Percentiles rank a stretch among this genome's conserved stretches.
These are phyloP conservation scores for Bufo gargarizans DNA, from an alignment of 2,113 vertebrate genomes.

Conservation along the genomic window DNA sequence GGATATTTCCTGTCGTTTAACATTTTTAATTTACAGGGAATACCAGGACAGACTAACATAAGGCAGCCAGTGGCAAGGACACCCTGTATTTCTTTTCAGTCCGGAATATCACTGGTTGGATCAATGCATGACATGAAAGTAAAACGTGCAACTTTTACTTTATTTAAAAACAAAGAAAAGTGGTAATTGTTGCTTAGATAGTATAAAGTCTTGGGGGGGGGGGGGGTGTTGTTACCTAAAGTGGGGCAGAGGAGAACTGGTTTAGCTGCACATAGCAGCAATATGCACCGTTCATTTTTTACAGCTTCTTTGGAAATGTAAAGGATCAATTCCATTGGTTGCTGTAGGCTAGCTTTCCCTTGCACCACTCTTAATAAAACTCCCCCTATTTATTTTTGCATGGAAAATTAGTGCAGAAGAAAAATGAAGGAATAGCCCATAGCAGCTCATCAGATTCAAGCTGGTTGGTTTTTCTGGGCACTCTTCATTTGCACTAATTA, in stretches of 20 bases:
- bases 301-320: no score
- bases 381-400: background rate
- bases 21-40: background rate
- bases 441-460: background rate
- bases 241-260: no score
- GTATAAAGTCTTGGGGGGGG: background rate
- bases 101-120: background rate
- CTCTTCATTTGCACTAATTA: background rate
- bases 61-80: background rate
- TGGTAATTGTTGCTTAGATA: background rate
- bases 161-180: background rate
- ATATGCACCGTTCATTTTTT: no score
- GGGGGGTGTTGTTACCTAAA: background rate
- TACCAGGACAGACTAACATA: no score
- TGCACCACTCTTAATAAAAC: no score
- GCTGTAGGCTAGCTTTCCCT: no score
- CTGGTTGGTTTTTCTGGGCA: background rate
- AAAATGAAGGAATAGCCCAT: background rate
- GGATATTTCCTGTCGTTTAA: background rate
- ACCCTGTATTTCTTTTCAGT: background rate
- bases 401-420: background rate
- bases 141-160: background rate
- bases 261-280: no score
- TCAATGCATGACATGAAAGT: background rate
- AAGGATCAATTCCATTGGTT: no score